Conservation (phyloP, 1,140 invertebrate genomes). For the Tetranychus urticae region DNA sequence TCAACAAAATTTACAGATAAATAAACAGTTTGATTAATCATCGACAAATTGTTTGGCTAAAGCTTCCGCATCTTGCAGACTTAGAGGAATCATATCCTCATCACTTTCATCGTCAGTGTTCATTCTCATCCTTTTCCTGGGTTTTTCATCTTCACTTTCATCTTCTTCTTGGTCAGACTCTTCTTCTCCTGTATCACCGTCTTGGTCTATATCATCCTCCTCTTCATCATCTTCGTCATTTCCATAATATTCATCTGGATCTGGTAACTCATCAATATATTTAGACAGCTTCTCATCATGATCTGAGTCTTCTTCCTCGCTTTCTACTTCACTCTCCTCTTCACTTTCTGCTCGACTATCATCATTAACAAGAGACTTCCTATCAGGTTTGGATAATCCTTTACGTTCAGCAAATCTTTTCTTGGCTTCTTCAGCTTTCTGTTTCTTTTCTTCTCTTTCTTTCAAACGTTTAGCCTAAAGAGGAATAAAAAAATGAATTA, state of each 20-base stretch:
- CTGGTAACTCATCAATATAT: slow-evolving; percentile 45
- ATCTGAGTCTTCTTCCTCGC: slow-evolving; percentile 19
- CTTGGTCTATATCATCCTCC: not conserved
- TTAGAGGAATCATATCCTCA: not conserved
- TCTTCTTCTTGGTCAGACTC: not conserved
- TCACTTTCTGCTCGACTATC: slow-evolving; percentile 26
- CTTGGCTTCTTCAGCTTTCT: slow-evolving; percentile 16
- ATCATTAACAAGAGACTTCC: too few relatives aligned
- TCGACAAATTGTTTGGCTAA: not conserved
- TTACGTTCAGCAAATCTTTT: not conserved
- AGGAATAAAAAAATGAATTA: slow-evolving; percentile 7
- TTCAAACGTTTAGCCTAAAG: slow-evolving; percentile 27
- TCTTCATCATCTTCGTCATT: slow-evolving; percentile 18
- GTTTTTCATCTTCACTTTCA: not conserved
- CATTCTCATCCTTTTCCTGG: not conserved
- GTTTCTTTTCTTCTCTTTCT: slow-evolving; percentile 10
- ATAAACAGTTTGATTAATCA: too few relatives aligned
- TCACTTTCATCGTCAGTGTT: not conserved
- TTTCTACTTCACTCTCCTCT: slow-evolving; percentile 23
- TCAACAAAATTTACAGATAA: too few relatives aligned
- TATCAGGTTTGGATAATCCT: not conserved
- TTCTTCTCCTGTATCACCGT: not conserved
- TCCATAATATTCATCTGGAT: slow-evolving; percentile 49
- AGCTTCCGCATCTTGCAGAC: not conserved
- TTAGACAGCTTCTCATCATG: slow-evolving; percentile 26